Conservation (phyloP, 2,113 vertebrate genomes). For the Sardina pilchardus region DNA sequence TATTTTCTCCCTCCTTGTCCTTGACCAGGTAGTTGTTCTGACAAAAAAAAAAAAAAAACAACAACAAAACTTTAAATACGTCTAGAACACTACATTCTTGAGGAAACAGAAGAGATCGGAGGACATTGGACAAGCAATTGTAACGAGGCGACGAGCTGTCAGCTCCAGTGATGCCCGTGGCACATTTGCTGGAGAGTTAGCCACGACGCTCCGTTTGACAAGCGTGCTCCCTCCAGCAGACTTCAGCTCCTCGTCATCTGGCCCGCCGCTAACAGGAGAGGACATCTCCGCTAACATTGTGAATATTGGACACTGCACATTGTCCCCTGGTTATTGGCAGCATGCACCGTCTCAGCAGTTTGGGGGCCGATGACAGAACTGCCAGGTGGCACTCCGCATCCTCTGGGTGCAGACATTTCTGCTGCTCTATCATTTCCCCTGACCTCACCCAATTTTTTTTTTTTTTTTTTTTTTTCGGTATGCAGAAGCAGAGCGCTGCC, state of each 20-base stretch:
- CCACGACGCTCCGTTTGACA: not conserved
- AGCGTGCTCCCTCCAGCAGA: not conserved
- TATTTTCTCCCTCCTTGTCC: not conserved
- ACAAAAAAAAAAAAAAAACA: too few species aligned
- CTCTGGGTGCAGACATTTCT: conserved; percentile 35
- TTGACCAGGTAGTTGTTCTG: conserved; percentile 1
- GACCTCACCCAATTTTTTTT: conserved; percentile 24
- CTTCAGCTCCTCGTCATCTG: not conserved
- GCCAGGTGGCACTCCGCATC: conserved; percentile 36
- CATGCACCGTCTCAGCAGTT: conserved; percentile 35
- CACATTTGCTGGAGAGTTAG: not conserved
- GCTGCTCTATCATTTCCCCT: conserved; percentile 37
- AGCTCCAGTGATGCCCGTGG: not conserved
- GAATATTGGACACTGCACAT: conserved; percentile 7
- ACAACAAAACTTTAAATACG: not conserved
- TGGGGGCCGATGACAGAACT: conserved; percentile 39
- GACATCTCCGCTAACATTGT: conserved; percentile 30
- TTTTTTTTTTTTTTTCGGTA: not conserved
- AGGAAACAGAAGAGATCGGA: not conserved
- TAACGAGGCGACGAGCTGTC: not conserved
- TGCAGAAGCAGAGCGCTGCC: not conserved
- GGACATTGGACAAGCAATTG: not conserved
- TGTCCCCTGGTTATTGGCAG: conserved; percentile 30
- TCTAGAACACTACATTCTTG: not conserved
- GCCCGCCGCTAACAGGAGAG: not conserved